phyloP scores from a whole-genome alignment of 2,113 vertebrate species.

The Actinemys pallida region DNA sequence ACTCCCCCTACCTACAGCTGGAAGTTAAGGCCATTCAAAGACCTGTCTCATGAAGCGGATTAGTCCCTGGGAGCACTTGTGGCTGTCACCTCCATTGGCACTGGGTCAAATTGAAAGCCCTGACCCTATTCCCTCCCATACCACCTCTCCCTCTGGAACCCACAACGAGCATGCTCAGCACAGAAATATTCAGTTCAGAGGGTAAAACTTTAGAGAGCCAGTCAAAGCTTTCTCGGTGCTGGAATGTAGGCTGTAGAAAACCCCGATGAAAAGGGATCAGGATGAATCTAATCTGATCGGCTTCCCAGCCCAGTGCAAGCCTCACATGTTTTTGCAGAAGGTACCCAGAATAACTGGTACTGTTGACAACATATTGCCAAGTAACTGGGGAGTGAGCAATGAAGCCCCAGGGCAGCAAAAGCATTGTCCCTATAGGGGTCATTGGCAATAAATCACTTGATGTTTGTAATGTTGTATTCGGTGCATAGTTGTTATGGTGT shows the following conservation, averaged over 20 bases:
- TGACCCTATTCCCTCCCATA: background rate
- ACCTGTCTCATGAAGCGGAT: background rate
- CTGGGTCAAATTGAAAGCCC: too few species aligned
- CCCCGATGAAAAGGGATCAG: fast-evolving
- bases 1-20: background rate
- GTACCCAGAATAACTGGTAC: background rate
- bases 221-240: background rate
- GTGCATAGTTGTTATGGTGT: background rate
- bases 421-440: background rate
- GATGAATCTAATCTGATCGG: background rate
- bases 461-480: background rate
- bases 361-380: background rate
- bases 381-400: background rate
- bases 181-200: background rate
- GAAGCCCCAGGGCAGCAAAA: background rate
- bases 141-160: background rate
- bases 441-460: background rate
- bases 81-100: too few species aligned
- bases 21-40: background rate
- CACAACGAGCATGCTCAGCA: background rate
- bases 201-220: background rate
- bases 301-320: background rate
- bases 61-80: background rate
- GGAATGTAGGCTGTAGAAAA: background rate
- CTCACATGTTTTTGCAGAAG: background rate